Conservation (phyloP, 2,797 vertebrate genomes). For the Chloroceryle amazona region DNA sequence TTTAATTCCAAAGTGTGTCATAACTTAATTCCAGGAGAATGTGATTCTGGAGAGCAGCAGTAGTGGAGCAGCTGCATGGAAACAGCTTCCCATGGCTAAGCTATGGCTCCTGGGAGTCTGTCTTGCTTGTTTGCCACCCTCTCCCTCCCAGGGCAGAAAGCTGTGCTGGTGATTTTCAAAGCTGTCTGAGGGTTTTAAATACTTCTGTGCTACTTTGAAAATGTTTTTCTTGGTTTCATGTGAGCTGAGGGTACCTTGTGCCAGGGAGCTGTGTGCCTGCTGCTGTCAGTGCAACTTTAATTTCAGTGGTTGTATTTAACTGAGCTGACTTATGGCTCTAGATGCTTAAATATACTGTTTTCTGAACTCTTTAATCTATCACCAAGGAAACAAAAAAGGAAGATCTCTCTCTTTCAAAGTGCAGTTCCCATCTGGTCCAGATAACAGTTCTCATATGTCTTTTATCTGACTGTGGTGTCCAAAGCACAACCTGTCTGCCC, state of each 20-base stretch:
- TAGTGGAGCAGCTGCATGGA: slow-evolving; percentile 33
- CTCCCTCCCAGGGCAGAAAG: background rate
- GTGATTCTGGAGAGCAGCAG: background rate
- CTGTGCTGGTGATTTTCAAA: background rate
- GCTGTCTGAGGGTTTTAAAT: background rate
- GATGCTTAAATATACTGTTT: background rate
- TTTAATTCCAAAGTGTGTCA: slow-evolving; percentile 9
- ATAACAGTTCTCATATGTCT: background rate
- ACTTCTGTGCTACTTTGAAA: background rate
- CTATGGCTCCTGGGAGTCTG: background rate
- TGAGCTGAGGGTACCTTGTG: background rate
- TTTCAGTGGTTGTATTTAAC: background rate
- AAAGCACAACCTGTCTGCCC: background rate
- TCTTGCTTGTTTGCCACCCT: background rate
- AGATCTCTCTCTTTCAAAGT: background rate
- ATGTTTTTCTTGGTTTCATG: background rate
- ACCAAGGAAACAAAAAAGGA: background rate
- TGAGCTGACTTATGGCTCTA: background rate
- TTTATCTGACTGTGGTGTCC: background rate
- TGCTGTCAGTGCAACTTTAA: background rate
- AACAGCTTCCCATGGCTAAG: background rate
- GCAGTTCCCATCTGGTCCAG: background rate
- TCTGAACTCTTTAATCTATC: background rate
- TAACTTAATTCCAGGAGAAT: slow-evolving; percentile 29
- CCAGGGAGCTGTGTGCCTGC: background rate